Evolutionary conservation across 2,888 invertebrate genomes (phyloP).

Genomic region (Blera fallax): DNA sequence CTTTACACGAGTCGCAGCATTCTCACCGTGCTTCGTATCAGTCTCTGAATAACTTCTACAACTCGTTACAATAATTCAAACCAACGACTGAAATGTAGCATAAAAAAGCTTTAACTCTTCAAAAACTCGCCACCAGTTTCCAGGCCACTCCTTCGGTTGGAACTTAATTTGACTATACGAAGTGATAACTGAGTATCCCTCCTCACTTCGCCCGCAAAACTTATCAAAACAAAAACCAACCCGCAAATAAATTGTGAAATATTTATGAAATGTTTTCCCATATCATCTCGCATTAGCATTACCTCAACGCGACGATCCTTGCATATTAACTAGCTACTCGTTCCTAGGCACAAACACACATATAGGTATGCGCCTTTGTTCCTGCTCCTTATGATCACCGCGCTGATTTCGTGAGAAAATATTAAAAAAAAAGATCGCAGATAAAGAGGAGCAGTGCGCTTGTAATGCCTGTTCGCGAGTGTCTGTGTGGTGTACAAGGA

Average conservation of each 20-base stretch:
- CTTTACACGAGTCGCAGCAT: no score
- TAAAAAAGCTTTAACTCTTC: background rate
- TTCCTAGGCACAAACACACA: no score
- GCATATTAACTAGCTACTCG: constrained; percentile 52
- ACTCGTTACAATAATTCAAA: no score
- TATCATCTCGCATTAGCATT: constrained; percentile 70
- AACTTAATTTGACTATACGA: background rate
- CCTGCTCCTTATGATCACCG: constrained; percentile 29
- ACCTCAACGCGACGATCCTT: constrained; percentile 55
- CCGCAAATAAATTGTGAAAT: constrained; percentile 46
- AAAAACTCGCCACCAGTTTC: background rate
- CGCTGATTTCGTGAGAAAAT: constrained; percentile 62
- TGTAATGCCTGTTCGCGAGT: background rate
- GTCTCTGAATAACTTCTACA: no score
- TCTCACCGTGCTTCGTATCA: no score
- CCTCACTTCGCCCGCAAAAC: background rate
- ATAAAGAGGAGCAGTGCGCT: constrained; percentile 11
- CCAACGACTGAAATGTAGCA: background rate
- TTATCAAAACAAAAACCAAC: background rate
- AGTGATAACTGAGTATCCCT: background rate
- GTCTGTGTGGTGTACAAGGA: background rate
- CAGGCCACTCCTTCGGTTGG: background rate
- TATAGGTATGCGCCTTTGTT: constrained; percentile 1
- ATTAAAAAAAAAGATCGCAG: constrained; percentile 9
- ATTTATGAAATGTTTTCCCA: constrained; percentile 68